Evolutionary conservation across 2,888 invertebrate species (phyloP).

Genomic region (Allygus modestus): DNA sequence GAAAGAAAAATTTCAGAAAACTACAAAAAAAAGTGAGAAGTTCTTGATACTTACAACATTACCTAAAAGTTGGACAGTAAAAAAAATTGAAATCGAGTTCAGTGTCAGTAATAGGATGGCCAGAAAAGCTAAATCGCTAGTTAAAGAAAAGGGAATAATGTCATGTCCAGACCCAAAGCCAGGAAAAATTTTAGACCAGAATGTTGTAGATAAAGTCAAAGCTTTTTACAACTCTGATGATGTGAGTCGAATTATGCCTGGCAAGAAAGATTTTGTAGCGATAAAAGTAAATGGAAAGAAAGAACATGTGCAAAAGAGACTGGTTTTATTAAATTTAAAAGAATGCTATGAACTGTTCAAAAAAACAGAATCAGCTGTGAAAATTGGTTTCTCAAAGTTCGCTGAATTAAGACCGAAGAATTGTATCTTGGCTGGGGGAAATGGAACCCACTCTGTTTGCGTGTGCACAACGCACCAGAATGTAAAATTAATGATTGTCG

Average conservation of each 20-base stretch:
- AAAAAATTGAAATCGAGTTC: constrained; percentile 51
- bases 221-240: constrained; percentile 65
- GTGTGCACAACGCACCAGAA: constrained; percentile 57
- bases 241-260: constrained; percentile 61
- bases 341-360: constrained; percentile 36
- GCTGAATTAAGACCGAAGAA: too few relatives aligned
- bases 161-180: constrained; percentile 61
- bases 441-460: constrained; percentile 57
- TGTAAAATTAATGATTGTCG: constrained; percentile 52
- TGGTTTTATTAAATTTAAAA: too few relatives aligned
- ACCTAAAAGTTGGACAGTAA: too few relatives aligned
- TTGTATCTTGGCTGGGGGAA: too few relatives aligned
- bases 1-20: constrained; percentile 51
- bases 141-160: constrained; percentile 37
- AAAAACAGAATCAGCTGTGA: constrained; percentile 54
- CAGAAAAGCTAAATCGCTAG: constrained; percentile 60
- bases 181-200: constrained; percentile 33
- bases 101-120: constrained; percentile 57
- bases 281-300: constrained; percentile 53
- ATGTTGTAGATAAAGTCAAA: constrained; percentile 46
- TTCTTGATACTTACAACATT: constrained; percentile 50
- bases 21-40: constrained; percentile 43
- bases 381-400: too few relatives aligned
- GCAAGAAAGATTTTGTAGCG: constrained; percentile 64
- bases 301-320: too few relatives aligned